Conservation (phyloP, 1,140 invertebrate species). For the Lepidotrigona ventralis region DNA sequence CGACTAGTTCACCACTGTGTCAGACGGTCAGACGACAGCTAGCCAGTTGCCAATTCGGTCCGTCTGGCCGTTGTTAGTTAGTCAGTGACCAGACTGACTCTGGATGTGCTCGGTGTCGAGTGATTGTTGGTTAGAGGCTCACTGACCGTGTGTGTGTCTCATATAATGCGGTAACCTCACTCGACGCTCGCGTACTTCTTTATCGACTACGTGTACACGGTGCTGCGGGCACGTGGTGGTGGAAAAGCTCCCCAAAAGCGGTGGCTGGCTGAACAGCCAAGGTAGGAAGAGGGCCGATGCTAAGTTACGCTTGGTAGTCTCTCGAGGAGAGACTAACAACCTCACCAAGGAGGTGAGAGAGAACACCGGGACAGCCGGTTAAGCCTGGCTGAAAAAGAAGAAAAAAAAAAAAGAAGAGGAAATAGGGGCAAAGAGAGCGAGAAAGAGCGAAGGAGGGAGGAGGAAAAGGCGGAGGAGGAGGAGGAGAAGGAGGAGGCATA, state of each 20-base stretch:
- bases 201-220: conserved; percentile 49
- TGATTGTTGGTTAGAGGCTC: conserved; percentile 48
- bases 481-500: conserved; percentile 43
- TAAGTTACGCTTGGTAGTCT: conserved; percentile 32
- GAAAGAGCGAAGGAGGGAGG: background rate
- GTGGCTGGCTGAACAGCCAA: background rate
- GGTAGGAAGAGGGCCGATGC: conserved; percentile 5
- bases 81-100: conserved; percentile 28
- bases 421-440: background rate
- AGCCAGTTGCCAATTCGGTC: background rate
- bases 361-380: conserved; percentile 37
- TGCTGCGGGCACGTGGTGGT: conserved; percentile 44
- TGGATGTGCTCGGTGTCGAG: conserved; percentile 17
- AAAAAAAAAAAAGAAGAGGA: background rate
- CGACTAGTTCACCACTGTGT: background rate
- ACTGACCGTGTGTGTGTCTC: conserved; percentile 58
- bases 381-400: conserved; percentile 1
- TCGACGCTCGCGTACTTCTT: conserved; percentile 56
- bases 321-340: conserved; percentile 23
- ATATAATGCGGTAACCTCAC: conserved; percentile 48
- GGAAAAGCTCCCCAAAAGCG: conserved; percentile 66
- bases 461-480: background rate
- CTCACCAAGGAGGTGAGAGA: conserved; percentile 56
- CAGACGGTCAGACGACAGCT: background rate
- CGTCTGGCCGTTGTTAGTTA: background rate